These are phyloP conservation scores for Pterocles burchelli DNA, from an alignment of 2,113 vertebrate species.

Conservation along the genomic window DNA sequence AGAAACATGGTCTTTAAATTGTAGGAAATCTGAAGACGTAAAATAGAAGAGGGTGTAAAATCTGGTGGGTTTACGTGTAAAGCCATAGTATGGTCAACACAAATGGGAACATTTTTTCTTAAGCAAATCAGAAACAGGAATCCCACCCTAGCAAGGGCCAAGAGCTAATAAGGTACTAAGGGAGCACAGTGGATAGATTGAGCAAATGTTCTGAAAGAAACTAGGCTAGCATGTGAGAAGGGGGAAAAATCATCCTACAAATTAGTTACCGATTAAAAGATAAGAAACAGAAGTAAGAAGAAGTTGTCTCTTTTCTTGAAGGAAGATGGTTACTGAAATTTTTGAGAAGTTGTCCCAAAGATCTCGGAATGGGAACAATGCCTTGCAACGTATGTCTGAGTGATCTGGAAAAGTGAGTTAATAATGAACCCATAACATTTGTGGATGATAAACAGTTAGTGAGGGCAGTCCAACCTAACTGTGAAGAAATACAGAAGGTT, in stretches of 20 bases:
- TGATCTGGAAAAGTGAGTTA: neutral
- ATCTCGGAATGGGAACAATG: neutral
- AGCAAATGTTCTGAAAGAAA: neutral
- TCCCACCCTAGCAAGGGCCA: neutral
- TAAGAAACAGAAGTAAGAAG: neutral
- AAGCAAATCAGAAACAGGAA: neutral
- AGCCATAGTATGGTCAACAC: neutral
- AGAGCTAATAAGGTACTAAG: accelerated
- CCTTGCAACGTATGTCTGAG: neutral
- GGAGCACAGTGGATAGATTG: neutral
- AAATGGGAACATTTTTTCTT: neutral
- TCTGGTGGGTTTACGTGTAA: neutral
- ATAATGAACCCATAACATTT: neutral
- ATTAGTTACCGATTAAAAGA: neutral
- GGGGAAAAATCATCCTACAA: neutral
- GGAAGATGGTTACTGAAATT: neutral
- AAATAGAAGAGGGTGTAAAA: neutral
- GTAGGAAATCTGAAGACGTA: neutral
- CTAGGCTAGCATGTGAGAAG: neutral
- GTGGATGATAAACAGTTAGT: neutral
- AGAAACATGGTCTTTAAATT: neutral
- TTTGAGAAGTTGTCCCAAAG: neutral
- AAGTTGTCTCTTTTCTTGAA: neutral
- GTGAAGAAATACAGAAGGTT: constrained; percentile 8
- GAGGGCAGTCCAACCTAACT: neutral